phyloP scores from a whole-genome alignment of 1,140 invertebrate genomes.

The Coelopa frigida region DNA sequence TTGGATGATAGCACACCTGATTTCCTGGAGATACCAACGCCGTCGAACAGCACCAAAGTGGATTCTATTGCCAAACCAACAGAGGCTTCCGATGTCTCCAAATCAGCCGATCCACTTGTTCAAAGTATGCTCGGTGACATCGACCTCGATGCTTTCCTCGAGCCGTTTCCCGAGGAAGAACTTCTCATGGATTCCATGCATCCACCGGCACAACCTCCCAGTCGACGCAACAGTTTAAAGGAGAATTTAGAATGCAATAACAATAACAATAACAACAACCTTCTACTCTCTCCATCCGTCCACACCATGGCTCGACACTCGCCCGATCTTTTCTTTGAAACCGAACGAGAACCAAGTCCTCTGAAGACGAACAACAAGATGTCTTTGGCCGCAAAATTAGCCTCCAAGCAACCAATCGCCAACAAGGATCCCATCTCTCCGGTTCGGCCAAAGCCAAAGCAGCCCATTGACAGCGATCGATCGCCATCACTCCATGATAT shows the following conservation, averaged over 20 bases:
- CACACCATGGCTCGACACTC: constrained; percentile 11
- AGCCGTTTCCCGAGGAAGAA: constrained; percentile 32
- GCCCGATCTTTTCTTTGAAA: constrained; percentile 29
- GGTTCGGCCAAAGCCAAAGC: no score
- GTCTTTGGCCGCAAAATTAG: constrained; percentile 23
- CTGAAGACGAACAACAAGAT: constrained; percentile 18
- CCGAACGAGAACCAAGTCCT: constrained; percentile 16
- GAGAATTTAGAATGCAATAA: constrained; percentile 5
- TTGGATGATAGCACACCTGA: not conserved
- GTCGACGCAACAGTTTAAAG: constrained; percentile 1
- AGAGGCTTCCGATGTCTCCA: not conserved
- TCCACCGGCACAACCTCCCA: not conserved
- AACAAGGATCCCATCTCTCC: no score
- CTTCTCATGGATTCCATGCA: not conserved
- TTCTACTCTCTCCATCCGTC: no score
- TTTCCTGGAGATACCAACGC: not conserved
- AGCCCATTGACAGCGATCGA: no score
- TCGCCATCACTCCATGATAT: no score
- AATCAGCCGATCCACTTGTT: constrained; percentile 2
- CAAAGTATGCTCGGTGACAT: constrained; percentile 20
- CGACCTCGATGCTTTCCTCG: constrained; percentile 29
- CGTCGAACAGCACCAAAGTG: no score
- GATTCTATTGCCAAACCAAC: not conserved
- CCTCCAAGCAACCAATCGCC: constrained; percentile 23
- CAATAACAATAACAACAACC: no score